Conservation (phyloP, 2,888 invertebrate genomes). For the Scelioninae gen. 2 region DNA sequence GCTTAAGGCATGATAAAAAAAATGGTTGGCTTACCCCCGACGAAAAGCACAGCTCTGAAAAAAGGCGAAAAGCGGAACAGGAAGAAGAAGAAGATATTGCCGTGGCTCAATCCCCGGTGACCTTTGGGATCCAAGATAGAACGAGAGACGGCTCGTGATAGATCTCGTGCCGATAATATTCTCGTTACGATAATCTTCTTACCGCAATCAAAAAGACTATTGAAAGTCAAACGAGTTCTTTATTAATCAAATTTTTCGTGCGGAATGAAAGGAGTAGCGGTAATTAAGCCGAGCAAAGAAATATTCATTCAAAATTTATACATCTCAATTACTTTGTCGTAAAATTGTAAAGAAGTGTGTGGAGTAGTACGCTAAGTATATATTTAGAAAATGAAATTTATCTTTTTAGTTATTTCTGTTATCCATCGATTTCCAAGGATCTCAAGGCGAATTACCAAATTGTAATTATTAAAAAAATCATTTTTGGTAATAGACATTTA, state of each 20-base stretch:
- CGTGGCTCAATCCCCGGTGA: conserved; percentile 46
- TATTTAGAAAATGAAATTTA: too few relatives aligned
- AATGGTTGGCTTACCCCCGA: conserved; percentile 53
- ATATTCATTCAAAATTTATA: too few relatives aligned
- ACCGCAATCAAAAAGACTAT: conserved; percentile 45
- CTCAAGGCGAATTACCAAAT: too few relatives aligned
- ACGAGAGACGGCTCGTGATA: conserved; percentile 28
- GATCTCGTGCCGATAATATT: conserved; percentile 55
- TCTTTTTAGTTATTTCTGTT: too few relatives aligned
- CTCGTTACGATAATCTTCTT: conserved; percentile 55
- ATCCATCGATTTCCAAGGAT: too few relatives aligned
- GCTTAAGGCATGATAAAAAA: conserved; percentile 49
- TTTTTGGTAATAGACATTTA: too few relatives aligned
- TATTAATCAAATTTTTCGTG: conserved; percentile 43
- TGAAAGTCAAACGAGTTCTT: conserved; percentile 35
- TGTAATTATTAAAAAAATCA: too few relatives aligned
- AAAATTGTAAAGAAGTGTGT: too few relatives aligned
- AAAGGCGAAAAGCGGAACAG: conserved; percentile 33
- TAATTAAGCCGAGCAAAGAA: conserved; percentile 13
- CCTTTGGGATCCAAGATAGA: conserved; percentile 50
- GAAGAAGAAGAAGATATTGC: conserved; percentile 52
- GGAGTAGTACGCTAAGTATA: too few relatives aligned
- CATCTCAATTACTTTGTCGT: too few relatives aligned
- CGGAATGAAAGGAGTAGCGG: not conserved
- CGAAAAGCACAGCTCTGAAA: conserved; percentile 35